Base-by-base conservation (phyloP, 2,113 vertebrate genomes). In the Tragelaphus imberbis region DNA sequence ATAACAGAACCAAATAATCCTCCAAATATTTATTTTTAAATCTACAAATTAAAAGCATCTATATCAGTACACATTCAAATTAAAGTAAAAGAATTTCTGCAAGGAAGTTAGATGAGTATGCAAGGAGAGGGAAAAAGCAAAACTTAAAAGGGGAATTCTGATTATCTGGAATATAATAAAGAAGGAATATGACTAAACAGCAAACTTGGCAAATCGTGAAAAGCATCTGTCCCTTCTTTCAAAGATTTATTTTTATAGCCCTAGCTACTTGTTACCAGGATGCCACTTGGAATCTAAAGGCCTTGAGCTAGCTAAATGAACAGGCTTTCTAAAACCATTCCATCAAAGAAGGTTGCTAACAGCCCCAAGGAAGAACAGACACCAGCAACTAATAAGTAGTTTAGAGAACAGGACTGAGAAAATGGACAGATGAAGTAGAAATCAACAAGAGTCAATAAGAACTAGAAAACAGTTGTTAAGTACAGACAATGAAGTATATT, bases 1-100 rank as follows among this genome's bases (percentile, higher is more conserved):
- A 56, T 56, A 95, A 90, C 21, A 96, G 77, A 96, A 75, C n/a
- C 15, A 95, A 90, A 63, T 75, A 94, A 85, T 59, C 44, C 16
- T 58, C 21, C 21, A 97, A 96, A 79, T 85, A 95, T 84, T 47
- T 85, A 95, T 55, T 56, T 96, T 79, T 87, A 91, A 95, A 92
- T 55, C 58, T 58, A 80, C 63, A 94, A 91, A 71, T 75, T 91
- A 77, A 90, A 93, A 97, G 95, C 14, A 77, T 88, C 33, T 49
- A 47, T 36, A 85, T 85, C 36, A 89, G 55, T n/a, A 91, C 12
- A 96, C 40, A 88, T 65, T 93, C 86, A 95, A 89, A 92, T 85
- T 55, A 95, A 92, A 95, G 58, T 77, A 65, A 84, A 96, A 71
- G 17, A 61, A 89, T 40, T 80, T 92, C 44, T 88, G 4, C 33